Base-by-base conservation (phyloP, 2,113 vertebrate species). In the Ranitomeya imitator region DNA sequence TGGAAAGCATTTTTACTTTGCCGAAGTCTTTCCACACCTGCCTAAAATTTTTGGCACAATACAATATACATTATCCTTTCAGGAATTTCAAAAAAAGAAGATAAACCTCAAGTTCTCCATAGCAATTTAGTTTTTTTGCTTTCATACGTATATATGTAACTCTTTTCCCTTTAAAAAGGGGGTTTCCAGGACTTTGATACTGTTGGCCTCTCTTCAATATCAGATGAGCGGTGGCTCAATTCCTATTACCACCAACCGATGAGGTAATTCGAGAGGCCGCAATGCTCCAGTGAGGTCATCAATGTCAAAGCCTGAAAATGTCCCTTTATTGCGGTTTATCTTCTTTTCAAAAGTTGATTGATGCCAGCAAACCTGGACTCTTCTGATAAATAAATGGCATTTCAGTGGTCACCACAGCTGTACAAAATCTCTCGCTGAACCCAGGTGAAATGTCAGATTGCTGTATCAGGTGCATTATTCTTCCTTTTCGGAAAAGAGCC, bases 401-500 rank as follows among this genome's bases (percentile, higher is more conserved):
- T 14, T 14, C 1, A 45, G 45, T 19, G 13, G 18, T 26, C 74
- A 52, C 14, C 71, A 15, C 2, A 15, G 67, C 31, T 16, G 54
- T 16, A 78, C 19, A 78, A 16, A 4, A 55, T 31, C 7, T 7
- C 21, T 81, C 8, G 14, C 19, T 78, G 51, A 55, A n/a, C 37
- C 8, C 31, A 18, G 37, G 5, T 15, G 59, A 23, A 3, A 67
- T 45, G 37, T n/a, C 14, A 16, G n/a, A 83, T 54, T 15, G 23
- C 60, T 67, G 23, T 82, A n/a, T 85, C 23, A 60, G 51, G 57
- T 67, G 57, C 61, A 11, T 37, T 54, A 26, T 78, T 23, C 4
- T 77, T 63, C 57, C 26, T 63, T 23, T 60, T 86, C 26, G 85
- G 85, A 63, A 8, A 19, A 15, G 18, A 12, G 60, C 76, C 85